Conservation (phyloP, 2,113 vertebrate species). For the Otus sunia region DNA sequence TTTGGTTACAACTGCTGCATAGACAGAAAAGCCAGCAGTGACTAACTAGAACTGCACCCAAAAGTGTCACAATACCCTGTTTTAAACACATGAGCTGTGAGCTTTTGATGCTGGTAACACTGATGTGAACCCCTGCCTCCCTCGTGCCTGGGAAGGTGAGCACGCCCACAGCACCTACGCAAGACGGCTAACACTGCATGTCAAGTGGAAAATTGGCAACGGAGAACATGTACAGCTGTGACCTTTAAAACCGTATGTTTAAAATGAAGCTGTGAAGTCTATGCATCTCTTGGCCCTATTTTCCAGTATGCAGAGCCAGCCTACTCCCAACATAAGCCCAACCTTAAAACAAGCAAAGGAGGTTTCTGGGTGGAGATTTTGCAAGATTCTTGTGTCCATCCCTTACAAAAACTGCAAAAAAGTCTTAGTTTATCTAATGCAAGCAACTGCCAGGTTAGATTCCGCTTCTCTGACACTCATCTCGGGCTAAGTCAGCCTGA, state of each 20-base stretch:
- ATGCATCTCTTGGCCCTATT: not conserved
- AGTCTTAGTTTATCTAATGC: not conserved
- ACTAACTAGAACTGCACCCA: not conserved
- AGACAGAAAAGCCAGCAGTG: not conserved
- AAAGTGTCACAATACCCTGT: fast-evolving
- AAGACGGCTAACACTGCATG: fast-evolving
- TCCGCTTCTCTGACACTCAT: not conserved
- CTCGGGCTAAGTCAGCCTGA: not conserved
- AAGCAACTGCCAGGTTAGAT: not conserved
- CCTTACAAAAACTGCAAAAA: not conserved
- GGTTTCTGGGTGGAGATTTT: not conserved
- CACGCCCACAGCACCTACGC: not conserved
- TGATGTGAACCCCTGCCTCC: not conserved
- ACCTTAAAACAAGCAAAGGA: not conserved
- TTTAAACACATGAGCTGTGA: not conserved
- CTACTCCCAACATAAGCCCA: not conserved
- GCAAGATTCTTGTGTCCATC: not conserved
- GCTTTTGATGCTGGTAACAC: not conserved
- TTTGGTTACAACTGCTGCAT: not conserved
- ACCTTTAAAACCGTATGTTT: not conserved
- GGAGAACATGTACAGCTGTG: not conserved
- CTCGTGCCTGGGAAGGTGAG: not conserved
- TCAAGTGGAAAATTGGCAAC: not conserved
- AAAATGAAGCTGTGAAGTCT: not conserved
- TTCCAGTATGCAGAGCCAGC: not conserved